Evolutionary conservation across 2,797 vertebrate species (phyloP).

Genomic region (Notolabrus celidotus): DNA sequence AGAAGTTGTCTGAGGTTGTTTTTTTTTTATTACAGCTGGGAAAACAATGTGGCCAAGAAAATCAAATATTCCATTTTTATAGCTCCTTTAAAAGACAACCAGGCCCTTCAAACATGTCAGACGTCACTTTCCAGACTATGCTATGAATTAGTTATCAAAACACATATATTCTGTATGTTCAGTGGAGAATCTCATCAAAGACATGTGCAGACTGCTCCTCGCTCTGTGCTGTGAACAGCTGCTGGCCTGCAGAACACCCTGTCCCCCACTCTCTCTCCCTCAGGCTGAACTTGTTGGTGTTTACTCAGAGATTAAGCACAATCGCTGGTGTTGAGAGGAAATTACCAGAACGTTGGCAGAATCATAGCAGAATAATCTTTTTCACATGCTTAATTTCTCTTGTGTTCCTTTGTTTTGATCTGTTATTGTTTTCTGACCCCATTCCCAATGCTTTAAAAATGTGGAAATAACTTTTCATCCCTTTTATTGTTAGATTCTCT

Average conservation of each 20-base stretch:
- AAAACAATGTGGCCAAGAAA: conserved; percentile 1
- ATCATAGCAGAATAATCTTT: conserved; percentile 27
- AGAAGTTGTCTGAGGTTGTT: not conserved
- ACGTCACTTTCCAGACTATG: not conserved
- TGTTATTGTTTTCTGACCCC: conserved; percentile 15
- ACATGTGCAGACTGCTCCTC: conserved; percentile 14
- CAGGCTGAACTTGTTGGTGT: conserved; percentile 40
- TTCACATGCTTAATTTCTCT: conserved; percentile 30
- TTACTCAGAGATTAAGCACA: conserved; percentile 58
- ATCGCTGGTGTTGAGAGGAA: conserved; percentile 39
- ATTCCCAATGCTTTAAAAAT: conserved; percentile 21
- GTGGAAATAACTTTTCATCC: conserved; percentile 10
- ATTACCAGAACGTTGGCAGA: conserved; percentile 29
- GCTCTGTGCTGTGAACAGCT: conserved; percentile 31
- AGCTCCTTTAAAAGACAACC: not conserved
- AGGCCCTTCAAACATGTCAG: not conserved
- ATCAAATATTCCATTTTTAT: conserved; percentile 2
- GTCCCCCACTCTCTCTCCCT: conserved; percentile 21
- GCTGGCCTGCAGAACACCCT: conserved; percentile 43
- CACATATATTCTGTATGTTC: not conserved
- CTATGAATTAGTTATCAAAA: conserved; percentile 2
- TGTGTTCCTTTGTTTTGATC: conserved; percentile 28
- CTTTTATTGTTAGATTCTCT: conserved; percentile 6
- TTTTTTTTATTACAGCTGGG: conserved; percentile 2
- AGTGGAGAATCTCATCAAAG: conserved; percentile 10